Base-by-base conservation (phyloP, 2,113 vertebrate genomes). In the Cathartes aura region DNA sequence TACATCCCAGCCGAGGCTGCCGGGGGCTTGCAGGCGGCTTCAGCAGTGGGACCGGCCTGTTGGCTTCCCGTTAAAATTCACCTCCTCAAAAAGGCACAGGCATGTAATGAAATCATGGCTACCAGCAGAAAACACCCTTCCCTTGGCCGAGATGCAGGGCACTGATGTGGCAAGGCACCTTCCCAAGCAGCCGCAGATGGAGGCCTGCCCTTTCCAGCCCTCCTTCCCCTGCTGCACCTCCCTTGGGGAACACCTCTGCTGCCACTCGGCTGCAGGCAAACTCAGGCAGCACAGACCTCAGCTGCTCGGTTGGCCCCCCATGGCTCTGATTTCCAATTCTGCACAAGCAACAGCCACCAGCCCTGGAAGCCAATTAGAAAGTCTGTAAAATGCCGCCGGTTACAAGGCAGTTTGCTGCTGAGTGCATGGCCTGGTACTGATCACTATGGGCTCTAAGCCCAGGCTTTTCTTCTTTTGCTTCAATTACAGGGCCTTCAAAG, bases 401-500 rank as follows among this genome's bases (percentile, higher is more conserved):
- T 96, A 80, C 70, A 94, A 91, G 56, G 80, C 79, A 58, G 66
- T 1, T 3, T 96, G 97, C 91, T 91, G 82, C 91, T 42, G 72
- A 80, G 80, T 90, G 68, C 34, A 6, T 32, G 64, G 93, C 91
- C 96, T 96, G 87, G 91, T 91, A 85, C 87, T 90, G 93, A 97
- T 97, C 92, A 95, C 89, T 50, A 43, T 7, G 58, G 96, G 83
- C 96, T 93, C 71, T 45, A 58, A 94, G 93, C 93, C 88, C 91
- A 97, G 88, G 52, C 70, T 85, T 96, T 96, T 92, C 82, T 93
- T n/a, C 82, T 96, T 94, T 70, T 71, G 40, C 91, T 93, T 93
- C 94, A 96, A 64, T 94, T 93, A 87, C 70, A 78, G 55, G 74
- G 45, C 63, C 96, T 92, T 93, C 91, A 94, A 94, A 96, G n/a